These are phyloP conservation scores for Chionoecetes opilio DNA, from an alignment of 1,140 invertebrate genomes.

Conservation along the genomic window DNA sequence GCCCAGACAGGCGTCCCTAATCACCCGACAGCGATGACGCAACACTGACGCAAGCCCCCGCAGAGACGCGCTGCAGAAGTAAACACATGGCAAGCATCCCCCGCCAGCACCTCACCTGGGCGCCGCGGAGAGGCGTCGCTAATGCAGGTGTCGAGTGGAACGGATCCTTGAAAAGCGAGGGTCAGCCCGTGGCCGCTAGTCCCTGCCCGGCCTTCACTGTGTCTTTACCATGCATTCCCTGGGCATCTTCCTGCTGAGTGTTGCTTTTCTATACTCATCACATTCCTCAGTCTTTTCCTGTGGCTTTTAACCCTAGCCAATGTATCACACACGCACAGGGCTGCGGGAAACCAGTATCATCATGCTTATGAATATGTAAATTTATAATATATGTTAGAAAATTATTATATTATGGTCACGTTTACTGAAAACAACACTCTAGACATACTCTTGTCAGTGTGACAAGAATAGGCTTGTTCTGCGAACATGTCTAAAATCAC, in stretches of 20 bases:
- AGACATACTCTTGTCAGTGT: too few relatives aligned
- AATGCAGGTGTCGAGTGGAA: constrained; percentile 18
- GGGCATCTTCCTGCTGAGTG: background rate
- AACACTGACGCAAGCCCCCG: constrained; percentile 12
- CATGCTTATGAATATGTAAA: too few relatives aligned
- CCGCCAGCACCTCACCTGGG: background rate
- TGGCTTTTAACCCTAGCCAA: too few relatives aligned
- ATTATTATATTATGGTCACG: too few relatives aligned
- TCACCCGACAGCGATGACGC: constrained; percentile 8
- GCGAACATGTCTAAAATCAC: too few relatives aligned
- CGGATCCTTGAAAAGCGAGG: background rate
- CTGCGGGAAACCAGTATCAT: too few relatives aligned
- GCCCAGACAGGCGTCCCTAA: background rate
- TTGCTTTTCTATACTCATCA: background rate
- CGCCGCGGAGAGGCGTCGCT: constrained; percentile 21
- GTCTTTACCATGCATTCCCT: background rate
- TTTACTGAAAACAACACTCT: too few relatives aligned
- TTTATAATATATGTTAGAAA: too few relatives aligned
- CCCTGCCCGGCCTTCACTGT: background rate
- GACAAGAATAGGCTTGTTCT: too few relatives aligned
- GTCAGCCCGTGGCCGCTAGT: background rate
- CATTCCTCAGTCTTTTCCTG: background rate
- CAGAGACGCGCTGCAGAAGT: background rate
- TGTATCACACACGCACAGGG: too few relatives aligned
- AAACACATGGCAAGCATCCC: background rate